A percentile compares a stretch with the other conserved stretches of the same genome.
Conservation (phyloP, 2,888 invertebrate species). For the Saturnia japonica region DNA sequence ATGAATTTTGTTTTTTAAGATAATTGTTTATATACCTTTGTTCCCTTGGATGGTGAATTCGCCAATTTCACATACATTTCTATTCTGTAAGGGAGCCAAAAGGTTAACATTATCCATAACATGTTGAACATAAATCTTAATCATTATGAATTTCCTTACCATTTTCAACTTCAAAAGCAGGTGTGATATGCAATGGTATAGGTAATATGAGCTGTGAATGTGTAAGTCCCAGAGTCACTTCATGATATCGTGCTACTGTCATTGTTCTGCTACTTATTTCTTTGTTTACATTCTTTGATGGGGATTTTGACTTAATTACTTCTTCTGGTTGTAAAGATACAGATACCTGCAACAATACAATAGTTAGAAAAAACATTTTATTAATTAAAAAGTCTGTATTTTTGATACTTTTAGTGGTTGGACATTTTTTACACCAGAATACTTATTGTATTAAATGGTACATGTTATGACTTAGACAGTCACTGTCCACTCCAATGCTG, state of each 20-base stretch:
- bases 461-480: too few species aligned
- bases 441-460: too few species aligned
- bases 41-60: too few species aligned
- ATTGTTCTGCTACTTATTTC: constrained; percentile 82
- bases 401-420: not conserved
- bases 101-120: too few species aligned
- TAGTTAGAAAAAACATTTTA: not conserved
- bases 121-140: too few species aligned
- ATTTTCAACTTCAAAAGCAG: constrained; percentile 95
- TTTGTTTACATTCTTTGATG: constrained; percentile 63
- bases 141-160: constrained; percentile 74
- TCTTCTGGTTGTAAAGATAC: constrained; percentile 98
- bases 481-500: not conserved
- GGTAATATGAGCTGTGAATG: constrained; percentile 95
- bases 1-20: constrained; percentile 6
- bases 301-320: constrained; percentile 73
- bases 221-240: constrained; percentile 93
- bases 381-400: not conserved
- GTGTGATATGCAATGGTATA: constrained; percentile 96
- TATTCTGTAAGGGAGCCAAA: too few species aligned
- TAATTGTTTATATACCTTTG: too few species aligned
- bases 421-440: not conserved
- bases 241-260: constrained; percentile 95
- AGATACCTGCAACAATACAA: constrained; percentile 76
- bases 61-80: too few species aligned